Percentiles rank a stretch among this genome's conserved stretches.
These are phyloP conservation scores for Octodon degus DNA, from an alignment of 2,113 vertebrate species.

Conservation along the genomic window DNA sequence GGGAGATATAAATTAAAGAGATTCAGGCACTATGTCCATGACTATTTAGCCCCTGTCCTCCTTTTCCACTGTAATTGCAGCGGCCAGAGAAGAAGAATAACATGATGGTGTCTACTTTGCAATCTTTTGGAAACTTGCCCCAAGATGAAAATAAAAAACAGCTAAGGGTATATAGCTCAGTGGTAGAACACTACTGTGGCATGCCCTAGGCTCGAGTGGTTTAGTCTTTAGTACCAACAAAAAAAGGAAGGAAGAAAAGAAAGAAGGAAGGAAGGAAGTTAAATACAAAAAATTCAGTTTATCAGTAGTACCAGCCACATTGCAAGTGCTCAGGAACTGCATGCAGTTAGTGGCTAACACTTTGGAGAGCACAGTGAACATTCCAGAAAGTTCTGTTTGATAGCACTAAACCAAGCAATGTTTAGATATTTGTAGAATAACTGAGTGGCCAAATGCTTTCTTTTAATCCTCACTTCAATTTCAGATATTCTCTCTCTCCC, in stretches of 20 bases:
- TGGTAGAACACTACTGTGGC: not conserved
- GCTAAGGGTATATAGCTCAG: not conserved
- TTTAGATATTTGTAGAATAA: not conserved
- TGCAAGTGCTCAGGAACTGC: not conserved
- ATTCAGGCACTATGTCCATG: too few relatives aligned
- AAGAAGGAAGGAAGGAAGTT: not conserved
- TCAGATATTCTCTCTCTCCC: accelerated
- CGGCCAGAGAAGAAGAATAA: not conserved
- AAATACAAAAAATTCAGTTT: not conserved
- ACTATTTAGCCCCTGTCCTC: too few relatives aligned
- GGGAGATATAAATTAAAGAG: too few relatives aligned
- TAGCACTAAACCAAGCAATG: not conserved
- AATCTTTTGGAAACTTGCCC: not conserved
- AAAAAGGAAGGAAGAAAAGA: not conserved
- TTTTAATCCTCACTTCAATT: not conserved
- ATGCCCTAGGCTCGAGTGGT: not conserved
- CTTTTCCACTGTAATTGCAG: not conserved
- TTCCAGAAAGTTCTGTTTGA: not conserved
- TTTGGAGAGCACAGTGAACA: not conserved
- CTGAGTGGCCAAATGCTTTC: not conserved
- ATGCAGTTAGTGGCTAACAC: not conserved
- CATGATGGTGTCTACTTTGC: not conserved
- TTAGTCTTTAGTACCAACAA: not conserved
- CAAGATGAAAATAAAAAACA: not conserved
- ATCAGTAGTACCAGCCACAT: not conserved